Evolutionary conservation across 1,140 invertebrate genomes (phyloP).

Genomic region (Zaprionus inermis): DNA sequence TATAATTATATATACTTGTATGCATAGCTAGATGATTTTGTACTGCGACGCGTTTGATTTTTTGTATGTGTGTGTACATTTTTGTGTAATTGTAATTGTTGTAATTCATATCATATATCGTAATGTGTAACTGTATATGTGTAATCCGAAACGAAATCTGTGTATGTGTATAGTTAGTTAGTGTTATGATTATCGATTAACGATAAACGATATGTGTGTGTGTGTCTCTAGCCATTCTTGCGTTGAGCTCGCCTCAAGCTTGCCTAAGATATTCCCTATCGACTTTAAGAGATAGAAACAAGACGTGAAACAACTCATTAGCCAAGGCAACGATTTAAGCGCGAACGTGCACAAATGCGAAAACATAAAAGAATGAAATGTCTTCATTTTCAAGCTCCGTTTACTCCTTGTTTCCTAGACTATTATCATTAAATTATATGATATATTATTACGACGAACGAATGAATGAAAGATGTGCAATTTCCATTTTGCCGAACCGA

Average conservation of each 20-base stretch:
- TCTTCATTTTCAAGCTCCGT: slow-evolving; percentile 24
- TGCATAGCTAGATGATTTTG: slow-evolving; percentile 71
- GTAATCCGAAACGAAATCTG: slow-evolving; percentile 19
- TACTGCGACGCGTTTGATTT: slow-evolving; percentile 66
- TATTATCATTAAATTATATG: slow-evolving; percentile 9
- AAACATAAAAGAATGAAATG: slow-evolving; percentile 6
- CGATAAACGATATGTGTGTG: slow-evolving; percentile 46
- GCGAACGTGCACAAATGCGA: slow-evolving; percentile 32
- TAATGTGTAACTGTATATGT: slow-evolving; percentile 35
- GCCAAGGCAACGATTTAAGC: slow-evolving; percentile 20
- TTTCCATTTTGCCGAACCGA: slow-evolving; percentile 39
- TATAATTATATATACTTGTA: slow-evolving; percentile 37
- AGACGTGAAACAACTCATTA: slow-evolving; percentile 29
- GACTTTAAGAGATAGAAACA: slow-evolving; percentile 21
- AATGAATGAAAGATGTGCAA: slow-evolving; percentile 38
- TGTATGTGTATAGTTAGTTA: slow-evolving; percentile 61
- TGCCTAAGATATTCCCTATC: slow-evolving; percentile 52
- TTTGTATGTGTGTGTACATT: slow-evolving; percentile 62
- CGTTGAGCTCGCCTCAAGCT: slow-evolving; percentile 45
- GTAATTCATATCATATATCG: slow-evolving; percentile 43
- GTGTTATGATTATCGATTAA: slow-evolving; percentile 35
- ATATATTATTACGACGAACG: slow-evolving; percentile 3
- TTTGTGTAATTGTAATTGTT: slow-evolving; percentile 64
- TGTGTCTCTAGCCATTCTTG: slow-evolving; percentile 51
- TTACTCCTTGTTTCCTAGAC: slow-evolving; percentile 8